A percentile compares a stretch with the other conserved stretches of the same genome.
Evolutionary conservation across 1,140 invertebrate genomes (phyloP).

Genomic region (Akabosia matsudoensis): DNA sequence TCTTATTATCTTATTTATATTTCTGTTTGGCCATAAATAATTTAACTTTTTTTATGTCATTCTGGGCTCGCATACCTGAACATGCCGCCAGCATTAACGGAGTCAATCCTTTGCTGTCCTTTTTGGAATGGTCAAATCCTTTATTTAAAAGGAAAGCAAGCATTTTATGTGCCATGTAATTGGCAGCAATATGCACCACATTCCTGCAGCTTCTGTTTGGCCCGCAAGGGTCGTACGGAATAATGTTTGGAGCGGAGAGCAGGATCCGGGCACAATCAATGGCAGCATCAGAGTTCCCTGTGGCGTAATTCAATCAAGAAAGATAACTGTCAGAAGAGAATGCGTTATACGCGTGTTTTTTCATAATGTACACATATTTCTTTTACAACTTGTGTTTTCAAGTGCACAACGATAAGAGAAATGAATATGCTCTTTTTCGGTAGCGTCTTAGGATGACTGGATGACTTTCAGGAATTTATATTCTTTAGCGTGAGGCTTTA

Average conservation of each 20-base stretch:
- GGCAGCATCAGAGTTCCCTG: slow-evolving; percentile 32
- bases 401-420: neutral
- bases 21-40: too few relatives aligned
- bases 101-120: slow-evolving; percentile 22
- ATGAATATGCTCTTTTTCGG: too few relatives aligned
- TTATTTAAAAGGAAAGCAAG: slow-evolving; percentile 24
- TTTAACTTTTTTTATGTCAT: too few relatives aligned
- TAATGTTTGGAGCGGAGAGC: neutral
- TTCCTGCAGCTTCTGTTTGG: slow-evolving; percentile 9
- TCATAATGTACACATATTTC: too few relatives aligned
- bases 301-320: slow-evolving; percentile 9
- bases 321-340: slow-evolving; percentile 17
- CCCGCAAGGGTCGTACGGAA: slow-evolving; percentile 18
- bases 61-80: slow-evolving; percentile 5
- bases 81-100: slow-evolving; percentile 20
- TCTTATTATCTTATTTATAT: too few relatives aligned
- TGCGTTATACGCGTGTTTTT: neutral
- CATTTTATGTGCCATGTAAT: slow-evolving; percentile 22
- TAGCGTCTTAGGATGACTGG: too few relatives aligned
- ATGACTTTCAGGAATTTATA: too few relatives aligned
- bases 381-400: too few relatives aligned
- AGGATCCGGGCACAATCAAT: slow-evolving; percentile 28
- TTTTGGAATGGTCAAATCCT: slow-evolving; percentile 20
- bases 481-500: too few relatives aligned
- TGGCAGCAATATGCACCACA: slow-evolving; percentile 32